Conservation (phyloP, 2,113 vertebrate species). For the Menura novaehollandiae region DNA sequence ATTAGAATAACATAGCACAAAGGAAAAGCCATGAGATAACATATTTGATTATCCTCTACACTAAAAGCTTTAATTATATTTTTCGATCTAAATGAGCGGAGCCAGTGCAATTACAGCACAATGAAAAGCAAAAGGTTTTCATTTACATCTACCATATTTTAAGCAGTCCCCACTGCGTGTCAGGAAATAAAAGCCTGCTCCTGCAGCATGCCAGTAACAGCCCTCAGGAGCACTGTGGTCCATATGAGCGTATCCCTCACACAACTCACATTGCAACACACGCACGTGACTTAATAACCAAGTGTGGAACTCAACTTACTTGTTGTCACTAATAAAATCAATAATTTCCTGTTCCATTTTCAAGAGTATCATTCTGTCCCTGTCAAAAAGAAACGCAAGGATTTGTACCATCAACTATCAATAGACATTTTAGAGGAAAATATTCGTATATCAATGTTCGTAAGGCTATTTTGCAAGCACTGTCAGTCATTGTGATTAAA, state of each 20-base stretch:
- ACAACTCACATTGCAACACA: too few relatives aligned
- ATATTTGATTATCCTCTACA: neutral
- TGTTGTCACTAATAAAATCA: slow-evolving; percentile 91
- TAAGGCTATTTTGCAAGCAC: fast-evolving
- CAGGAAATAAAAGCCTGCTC: slow-evolving; percentile 2
- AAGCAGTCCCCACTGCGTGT: neutral
- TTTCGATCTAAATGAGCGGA: slow-evolving; percentile 8
- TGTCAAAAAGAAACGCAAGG: slow-evolving; percentile 62
- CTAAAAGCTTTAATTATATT: neutral
- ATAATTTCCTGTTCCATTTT: slow-evolving; percentile 97
- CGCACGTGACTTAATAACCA: neutral
- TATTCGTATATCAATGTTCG: neutral
- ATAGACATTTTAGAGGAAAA: neutral
- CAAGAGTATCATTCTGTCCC: slow-evolving; percentile 93
- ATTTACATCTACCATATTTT: neutral
- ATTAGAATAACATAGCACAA: neutral
- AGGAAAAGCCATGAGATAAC: neutral
- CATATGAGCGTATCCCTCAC: fast-evolving
- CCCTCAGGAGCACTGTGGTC: neutral
- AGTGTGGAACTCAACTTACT: slow-evolving; percentile 67
- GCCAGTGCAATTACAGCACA: slow-evolving; percentile 2
- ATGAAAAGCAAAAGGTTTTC: slow-evolving; percentile 18
- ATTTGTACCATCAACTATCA: neutral
- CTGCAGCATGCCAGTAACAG: neutral
- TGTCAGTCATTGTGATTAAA: neutral